phyloP scores from a whole-genome alignment of 2,888 invertebrate genomes.

The Cryptophagus acutangulus region DNA sequence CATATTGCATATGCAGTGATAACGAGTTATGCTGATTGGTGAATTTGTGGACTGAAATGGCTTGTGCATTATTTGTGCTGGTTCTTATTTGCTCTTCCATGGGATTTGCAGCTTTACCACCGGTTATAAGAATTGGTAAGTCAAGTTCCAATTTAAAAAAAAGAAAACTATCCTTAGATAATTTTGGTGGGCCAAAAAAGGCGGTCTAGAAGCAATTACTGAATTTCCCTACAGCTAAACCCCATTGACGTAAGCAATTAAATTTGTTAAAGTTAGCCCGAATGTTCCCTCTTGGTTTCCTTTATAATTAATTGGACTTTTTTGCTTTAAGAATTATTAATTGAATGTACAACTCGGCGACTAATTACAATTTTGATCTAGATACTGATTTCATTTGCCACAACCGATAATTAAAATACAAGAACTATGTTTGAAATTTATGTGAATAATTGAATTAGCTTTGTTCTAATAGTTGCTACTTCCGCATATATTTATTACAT shows the following conservation, averaged over 20 bases:
- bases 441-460: too few species aligned
- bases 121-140: constrained; percentile 63
- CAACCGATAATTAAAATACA: too few species aligned
- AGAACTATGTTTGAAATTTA: too few species aligned
- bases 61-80: constrained; percentile 23
- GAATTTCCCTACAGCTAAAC: constrained; percentile 22
- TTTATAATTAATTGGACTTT: constrained; percentile 28
- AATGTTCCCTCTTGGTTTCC: constrained; percentile 20
- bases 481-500: too few species aligned
- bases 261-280: constrained; percentile 25
- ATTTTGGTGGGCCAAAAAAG: too few species aligned
- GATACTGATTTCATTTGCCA: too few species aligned
- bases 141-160: too few species aligned
- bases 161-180: too few species aligned
- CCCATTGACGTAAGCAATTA: constrained; percentile 30
- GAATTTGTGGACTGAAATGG: constrained; percentile 28
- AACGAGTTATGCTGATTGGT: constrained; percentile 31
- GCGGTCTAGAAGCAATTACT: constrained; percentile 23
- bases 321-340: constrained; percentile 27
- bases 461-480: too few species aligned
- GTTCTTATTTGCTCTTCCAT: constrained; percentile 31
- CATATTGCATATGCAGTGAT: constrained; percentile 26
- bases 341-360: constrained; percentile 20
- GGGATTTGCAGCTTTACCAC: constrained; percentile 52
- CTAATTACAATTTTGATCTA: constrained; percentile 16